Evolutionary conservation across 2,888 invertebrate genomes (phyloP), one percentile per base, ranked within the genome.

Genomic region (Carterocephalus palaemon): DNA sequence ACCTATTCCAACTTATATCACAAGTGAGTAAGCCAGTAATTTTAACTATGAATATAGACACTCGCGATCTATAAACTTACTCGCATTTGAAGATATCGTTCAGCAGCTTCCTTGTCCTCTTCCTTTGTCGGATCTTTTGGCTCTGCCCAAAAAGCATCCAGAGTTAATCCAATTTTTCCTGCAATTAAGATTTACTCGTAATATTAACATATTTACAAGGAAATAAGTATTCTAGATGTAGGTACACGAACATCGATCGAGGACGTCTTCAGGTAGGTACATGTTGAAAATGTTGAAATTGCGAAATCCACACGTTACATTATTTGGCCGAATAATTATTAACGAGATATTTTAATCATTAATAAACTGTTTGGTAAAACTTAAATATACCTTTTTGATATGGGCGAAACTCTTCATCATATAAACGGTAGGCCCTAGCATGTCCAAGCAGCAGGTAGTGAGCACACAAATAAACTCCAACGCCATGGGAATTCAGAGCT

Each of bases 381-480:
- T 24, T 37, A 9, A 7, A 17, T 13, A 34, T 65, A 89, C 90
- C 88, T 70, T 88, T 75, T 58, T 90, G 89, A 24, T 56, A 56
- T 0, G 73, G 60, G 51, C 83, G 76, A 57, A 88, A 93, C 54
- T 89, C 76, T 24, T 81, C 70, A 41, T 91, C 76, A 61, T 92
- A 92, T 23, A 91, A 62, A 34, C 87, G 84, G 60, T 90, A 93
- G 1, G 87, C 90, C 40, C 81, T 84, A 0, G 90, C 91, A 65
- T 94, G 93, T 0, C 91, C 90, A 46, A 90, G 71, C 10, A 94
- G 66, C 41, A 90, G 71, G 58, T 91, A 90, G 61, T 92, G 91
- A 0, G 81, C 78, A 48, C 91, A 92, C 34, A 88, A 64, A 67
- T 93, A 93, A 36, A 89, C 89, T 0, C 86, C 89, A 9, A 88